phyloP scores from a whole-genome alignment of 1,140 invertebrate genomes.

The Aphidius ervi region DNA sequence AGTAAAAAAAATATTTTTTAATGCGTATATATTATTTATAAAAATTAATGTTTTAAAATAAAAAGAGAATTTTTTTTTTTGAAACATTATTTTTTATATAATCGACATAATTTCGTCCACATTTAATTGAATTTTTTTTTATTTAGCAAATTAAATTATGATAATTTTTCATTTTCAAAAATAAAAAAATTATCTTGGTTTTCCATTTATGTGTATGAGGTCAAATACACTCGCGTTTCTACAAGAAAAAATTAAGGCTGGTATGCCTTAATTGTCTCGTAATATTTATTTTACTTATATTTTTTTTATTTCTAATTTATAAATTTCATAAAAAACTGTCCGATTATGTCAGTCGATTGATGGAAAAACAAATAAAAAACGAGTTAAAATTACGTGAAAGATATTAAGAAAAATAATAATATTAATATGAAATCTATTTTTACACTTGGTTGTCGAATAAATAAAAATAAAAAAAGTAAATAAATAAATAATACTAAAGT shows the following conservation, averaged over 20 bases:
- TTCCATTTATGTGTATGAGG: constrained; percentile 16
- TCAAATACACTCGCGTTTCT: constrained; percentile 40
- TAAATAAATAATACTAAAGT: constrained; percentile 19
- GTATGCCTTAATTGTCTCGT: constrained; percentile 3
- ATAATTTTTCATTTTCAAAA: background rate
- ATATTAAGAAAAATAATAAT: constrained; percentile 22
- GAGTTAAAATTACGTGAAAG: constrained; percentile 18
- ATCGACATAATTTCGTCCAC: too few species aligned
- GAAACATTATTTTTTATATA: too few species aligned
- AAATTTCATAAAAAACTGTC: constrained; percentile 7
- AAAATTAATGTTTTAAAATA: constrained; percentile 8
- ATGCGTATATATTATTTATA: background rate
- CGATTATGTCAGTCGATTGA: constrained; percentile 17
- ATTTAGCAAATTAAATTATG: too few species aligned
- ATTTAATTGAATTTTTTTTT: too few species aligned
- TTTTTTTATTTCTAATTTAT: constrained; percentile 6
- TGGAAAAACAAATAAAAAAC: constrained; percentile 21
- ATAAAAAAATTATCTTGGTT: background rate
- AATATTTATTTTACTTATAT: constrained; percentile 4
- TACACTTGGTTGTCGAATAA: constrained; percentile 39
- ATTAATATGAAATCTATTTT: constrained; percentile 41
- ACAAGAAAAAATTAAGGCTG: constrained; percentile 21
- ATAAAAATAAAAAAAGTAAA: constrained; percentile 24
- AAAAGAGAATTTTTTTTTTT: constrained; percentile 1
- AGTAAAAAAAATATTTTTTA: too few species aligned